Evolutionary conservation across 2,888 invertebrate species (phyloP), one percentile per base, ranked within the genome.

Genomic region (Caradrina clavipalpis): DNA sequence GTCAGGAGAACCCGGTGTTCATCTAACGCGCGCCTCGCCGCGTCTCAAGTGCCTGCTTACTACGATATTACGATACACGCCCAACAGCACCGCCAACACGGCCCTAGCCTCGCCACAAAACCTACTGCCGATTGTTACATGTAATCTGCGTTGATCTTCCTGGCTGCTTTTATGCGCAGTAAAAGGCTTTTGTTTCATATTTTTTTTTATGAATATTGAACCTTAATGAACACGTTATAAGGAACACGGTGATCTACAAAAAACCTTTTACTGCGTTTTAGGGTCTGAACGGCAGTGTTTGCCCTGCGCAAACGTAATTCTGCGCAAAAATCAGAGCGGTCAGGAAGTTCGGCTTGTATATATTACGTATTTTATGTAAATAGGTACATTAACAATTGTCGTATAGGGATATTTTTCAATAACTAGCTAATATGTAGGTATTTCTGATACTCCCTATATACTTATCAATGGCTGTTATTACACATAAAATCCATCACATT

Each of bases 1-100:
- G 99, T 75, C 99, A 99, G 96, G 99, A 99, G 96, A 99, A 99
- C 94, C 99, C 99, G 86, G 98, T 99, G 95, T 99, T 99, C 96
- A 99, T 99, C 96, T 99, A 98, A 91, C 88, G 89, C 88, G 85
- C 85, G 83, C 82, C 88, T 88, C 87, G 69, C 55, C 75, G 80
- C 90, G 90, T 90, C 94, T 91, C 96, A 97, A 97, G 97, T 97
- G 97, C 97, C 97, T 97, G 96, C 96, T 87, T 86, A 75, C 84
- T 59, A 70, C 78, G 71, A 81, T 85, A 78, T 78, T 71, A 82
- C 77, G 76, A 78, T 81, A 72, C 72, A 67, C 76, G 73, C 71
- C 71, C 76, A 56, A 69, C 67, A 17, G 76, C 78, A 65, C 70
- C 78, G 72, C 82, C 10, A 39, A 55, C 45, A 67, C 45, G 74